These are phyloP conservation scores for Saccopteryx bilineata DNA, from an alignment of 2,113 vertebrate species.

Conservation along the genomic window DNA sequence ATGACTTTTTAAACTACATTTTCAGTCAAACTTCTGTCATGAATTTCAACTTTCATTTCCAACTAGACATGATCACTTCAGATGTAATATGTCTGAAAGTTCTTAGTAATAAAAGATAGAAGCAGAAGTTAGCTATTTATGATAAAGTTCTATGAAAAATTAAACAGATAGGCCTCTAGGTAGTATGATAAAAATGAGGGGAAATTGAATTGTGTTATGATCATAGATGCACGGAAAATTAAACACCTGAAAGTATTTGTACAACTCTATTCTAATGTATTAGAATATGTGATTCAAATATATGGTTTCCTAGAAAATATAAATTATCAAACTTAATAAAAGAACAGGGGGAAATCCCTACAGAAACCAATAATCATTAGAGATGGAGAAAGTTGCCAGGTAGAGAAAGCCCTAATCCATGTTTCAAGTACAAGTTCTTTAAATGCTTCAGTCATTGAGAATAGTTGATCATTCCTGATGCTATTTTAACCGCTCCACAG, in stretches of 20 bases:
- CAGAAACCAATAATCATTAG: not conserved
- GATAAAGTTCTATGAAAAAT: slow-evolving; percentile 38
- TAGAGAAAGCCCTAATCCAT: not conserved
- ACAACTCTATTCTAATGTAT: not conserved
- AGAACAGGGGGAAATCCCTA: slow-evolving; percentile 9
- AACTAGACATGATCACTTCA: not conserved
- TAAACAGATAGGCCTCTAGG: not conserved
- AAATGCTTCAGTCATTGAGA: not conserved
- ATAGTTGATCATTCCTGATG: not conserved
- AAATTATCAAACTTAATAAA: slow-evolving; percentile 40
- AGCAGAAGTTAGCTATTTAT: not conserved
- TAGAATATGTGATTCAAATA: not conserved
- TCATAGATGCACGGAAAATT: slow-evolving; percentile 13
- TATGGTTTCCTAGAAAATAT: not conserved
- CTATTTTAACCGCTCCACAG: not conserved
- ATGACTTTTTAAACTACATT: not conserved
- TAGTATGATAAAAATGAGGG: not conserved
- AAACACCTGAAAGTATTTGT: slow-evolving; percentile 18
- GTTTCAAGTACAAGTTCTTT: not conserved
- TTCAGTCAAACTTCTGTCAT: not conserved
- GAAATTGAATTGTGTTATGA: not conserved
- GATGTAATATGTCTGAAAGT: not conserved
- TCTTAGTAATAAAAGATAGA: slow-evolving; percentile 7
- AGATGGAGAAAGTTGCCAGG: not conserved
- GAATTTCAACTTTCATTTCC: slow-evolving; percentile 6